phyloP scores from a whole-genome alignment of 2,113 vertebrate genomes.

The Dipodomys ordii region DNA sequence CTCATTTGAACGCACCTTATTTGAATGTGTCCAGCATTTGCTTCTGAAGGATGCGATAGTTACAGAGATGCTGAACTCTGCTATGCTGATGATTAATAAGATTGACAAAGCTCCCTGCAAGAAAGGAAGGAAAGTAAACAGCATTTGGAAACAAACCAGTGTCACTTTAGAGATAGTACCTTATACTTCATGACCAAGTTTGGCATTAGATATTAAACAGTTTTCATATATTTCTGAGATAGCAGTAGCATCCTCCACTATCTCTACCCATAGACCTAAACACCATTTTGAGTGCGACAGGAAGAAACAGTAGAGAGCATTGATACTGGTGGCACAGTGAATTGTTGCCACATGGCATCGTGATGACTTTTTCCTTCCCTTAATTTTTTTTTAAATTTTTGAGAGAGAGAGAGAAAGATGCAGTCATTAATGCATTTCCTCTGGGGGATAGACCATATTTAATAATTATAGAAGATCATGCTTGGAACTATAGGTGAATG shows the following conservation, averaged over 20 bases:
- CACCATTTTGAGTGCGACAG: not conserved
- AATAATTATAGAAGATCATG: no score
- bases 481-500: no score
- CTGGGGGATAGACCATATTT: no score
- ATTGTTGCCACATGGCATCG: not conserved
- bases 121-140: not conserved
- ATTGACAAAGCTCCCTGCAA: constrained; percentile 73
- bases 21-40: constrained; percentile 47
- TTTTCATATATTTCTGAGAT: not conserved
- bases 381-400: no score
- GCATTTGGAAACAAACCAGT: not conserved
- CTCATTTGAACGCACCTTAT: constrained; percentile 48
- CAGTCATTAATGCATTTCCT: no score
- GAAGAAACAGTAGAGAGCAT: not conserved
- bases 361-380: not conserved
- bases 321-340: not conserved
- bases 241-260: not conserved
- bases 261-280: not conserved
- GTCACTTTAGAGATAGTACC: not conserved
- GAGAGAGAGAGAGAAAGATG: no score
- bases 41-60: constrained; percentile 52
- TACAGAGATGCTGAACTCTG: constrained; percentile 73
- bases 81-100: constrained; percentile 67
- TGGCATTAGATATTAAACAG: not conserved
- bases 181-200: not conserved